Evolutionary conservation across 2,113 vertebrate species (phyloP).

Genomic region (Cephalopterus ornatus): DNA sequence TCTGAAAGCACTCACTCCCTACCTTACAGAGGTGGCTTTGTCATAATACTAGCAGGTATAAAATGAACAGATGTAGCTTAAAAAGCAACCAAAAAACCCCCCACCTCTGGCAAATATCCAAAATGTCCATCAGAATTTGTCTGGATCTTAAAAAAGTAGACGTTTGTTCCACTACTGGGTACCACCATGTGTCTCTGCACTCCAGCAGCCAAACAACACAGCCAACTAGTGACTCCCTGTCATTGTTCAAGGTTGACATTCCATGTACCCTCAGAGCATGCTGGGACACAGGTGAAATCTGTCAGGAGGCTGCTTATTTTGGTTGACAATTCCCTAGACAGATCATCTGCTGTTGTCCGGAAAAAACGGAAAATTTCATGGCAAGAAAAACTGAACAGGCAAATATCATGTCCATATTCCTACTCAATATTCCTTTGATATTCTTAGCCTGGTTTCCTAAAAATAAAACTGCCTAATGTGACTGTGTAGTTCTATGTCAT

Average conservation of each 20-base stretch:
- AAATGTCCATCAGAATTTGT: not conserved
- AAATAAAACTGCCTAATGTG: not conserved
- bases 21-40: not conserved
- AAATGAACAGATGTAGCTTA: not conserved
- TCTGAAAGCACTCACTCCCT: conserved; percentile 2
- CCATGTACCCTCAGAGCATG: not conserved
- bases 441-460: conserved; percentile 45
- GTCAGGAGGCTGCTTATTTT: not conserved
- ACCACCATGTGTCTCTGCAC: not conserved
- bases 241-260: not conserved
- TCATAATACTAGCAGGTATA: not conserved
- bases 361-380: not conserved
- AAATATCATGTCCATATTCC: not conserved
- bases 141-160: not conserved
- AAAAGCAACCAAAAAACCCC: not conserved
- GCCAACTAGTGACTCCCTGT: not conserved
- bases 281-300: not conserved
- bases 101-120: not conserved
- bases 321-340: conserved; percentile 2
- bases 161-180: not conserved
- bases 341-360: not conserved
- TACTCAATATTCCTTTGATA: conserved; percentile 1
- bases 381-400: not conserved
- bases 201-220: not conserved
- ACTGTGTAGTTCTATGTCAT: not conserved